Conservation (phyloP, 2,797 vertebrate species). For the Microctenopoma steveboyesi region DNA sequence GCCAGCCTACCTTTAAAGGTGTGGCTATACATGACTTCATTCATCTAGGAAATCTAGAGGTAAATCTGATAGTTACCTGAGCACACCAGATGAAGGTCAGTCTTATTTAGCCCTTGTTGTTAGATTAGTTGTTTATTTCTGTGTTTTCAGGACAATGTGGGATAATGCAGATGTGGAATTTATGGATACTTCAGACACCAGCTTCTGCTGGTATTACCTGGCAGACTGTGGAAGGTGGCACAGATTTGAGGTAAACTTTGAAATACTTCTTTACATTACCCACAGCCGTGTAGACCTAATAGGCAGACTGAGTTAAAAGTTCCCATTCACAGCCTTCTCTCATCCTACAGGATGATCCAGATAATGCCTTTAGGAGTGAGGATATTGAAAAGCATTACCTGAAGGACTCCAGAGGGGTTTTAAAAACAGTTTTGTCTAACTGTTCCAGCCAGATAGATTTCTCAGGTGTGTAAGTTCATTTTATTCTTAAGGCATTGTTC, state of each 20-base stretch:
- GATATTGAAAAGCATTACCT: slow-evolving; percentile 84
- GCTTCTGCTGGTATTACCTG: slow-evolving; percentile 88
- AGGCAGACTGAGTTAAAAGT: background rate
- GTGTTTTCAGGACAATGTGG: slow-evolving; percentile 19
- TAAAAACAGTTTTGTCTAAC: slow-evolving; percentile 72
- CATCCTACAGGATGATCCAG: slow-evolving; percentile 70
- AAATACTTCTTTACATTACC: background rate
- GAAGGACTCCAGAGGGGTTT: slow-evolving; percentile 72
- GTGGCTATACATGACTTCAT: slow-evolving; percentile 8
- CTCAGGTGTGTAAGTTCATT: slow-evolving; percentile 74
- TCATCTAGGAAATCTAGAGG: accelerated
- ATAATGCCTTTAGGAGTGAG: slow-evolving; percentile 80
- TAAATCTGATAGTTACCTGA: background rate
- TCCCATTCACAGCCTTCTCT: accelerated
- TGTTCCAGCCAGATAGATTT: slow-evolving; percentile 83
- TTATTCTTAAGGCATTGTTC: background rate
- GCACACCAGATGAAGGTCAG: background rate
- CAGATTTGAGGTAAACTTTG: slow-evolving; percentile 85
- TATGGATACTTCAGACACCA: slow-evolving; percentile 86
- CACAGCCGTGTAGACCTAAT: background rate
- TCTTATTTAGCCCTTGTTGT: background rate
- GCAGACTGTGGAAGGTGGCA: slow-evolving; percentile 90
- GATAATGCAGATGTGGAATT: slow-evolving; percentile 55
- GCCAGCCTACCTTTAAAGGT: slow-evolving; percentile 25
- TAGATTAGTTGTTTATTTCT: no score